Evolutionary conservation across 2,113 vertebrate genomes (phyloP).

Genomic region (Gambusia holbrooki): DNA sequence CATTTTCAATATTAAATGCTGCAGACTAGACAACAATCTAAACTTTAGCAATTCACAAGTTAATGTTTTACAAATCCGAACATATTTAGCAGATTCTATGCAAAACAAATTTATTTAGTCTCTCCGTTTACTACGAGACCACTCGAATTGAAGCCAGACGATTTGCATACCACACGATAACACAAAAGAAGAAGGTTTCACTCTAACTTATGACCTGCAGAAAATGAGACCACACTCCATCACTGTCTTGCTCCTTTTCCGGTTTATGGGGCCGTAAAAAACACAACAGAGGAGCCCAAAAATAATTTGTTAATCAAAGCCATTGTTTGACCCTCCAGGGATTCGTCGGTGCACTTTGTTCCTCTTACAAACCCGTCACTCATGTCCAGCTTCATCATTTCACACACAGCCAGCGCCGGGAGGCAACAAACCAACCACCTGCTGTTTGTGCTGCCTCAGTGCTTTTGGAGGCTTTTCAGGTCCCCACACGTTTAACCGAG

Average conservation of each 20-base stretch:
- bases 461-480: constrained; percentile 60
- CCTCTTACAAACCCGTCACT: constrained; percentile 60
- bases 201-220: constrained; percentile 46
- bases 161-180: constrained; percentile 31
- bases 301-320: constrained; percentile 48
- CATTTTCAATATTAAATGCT: constrained; percentile 2
- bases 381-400: constrained; percentile 68
- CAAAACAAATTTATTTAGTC: neutral
- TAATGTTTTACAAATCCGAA: neutral
- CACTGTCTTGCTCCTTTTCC: constrained; percentile 24
- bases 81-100: no score
- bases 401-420: constrained; percentile 54
- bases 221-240: constrained; percentile 17
- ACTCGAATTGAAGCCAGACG: neutral
- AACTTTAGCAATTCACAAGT: neutral
- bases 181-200: constrained; percentile 11
- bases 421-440: constrained; percentile 67
- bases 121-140: neutral
- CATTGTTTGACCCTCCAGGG: constrained; percentile 39
- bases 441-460: constrained; percentile 72
- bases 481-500: constrained; percentile 28
- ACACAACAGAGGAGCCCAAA: constrained; percentile 17
- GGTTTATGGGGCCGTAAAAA: constrained; percentile 25
- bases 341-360: constrained; percentile 55
- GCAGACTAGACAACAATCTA: neutral